These are phyloP conservation scores for Operophtera brumata DNA, from an alignment of 2,888 invertebrate species.

Conservation along the genomic window DNA sequence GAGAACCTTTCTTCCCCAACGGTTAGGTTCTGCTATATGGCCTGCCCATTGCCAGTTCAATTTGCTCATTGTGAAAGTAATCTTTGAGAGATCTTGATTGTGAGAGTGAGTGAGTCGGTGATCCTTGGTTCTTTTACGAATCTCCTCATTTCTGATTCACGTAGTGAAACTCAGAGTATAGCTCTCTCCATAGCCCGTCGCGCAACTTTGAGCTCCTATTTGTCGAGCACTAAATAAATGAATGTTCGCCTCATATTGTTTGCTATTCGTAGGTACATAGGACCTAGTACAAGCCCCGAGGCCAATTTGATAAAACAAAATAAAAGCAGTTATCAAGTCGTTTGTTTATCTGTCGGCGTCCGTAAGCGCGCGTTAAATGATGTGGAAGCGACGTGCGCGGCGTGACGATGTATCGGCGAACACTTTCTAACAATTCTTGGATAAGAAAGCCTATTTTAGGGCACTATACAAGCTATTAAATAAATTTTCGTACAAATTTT, in stretches of 20 bases:
- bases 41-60: too few species aligned
- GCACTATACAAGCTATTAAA: neutral
- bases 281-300: neutral
- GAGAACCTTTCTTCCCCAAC: too few species aligned
- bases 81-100: too few species aligned
- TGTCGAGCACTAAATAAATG: neutral
- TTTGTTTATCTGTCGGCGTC: conserved; percentile 54
- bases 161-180: too few species aligned
- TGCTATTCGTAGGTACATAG: neutral
- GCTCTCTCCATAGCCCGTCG: too few species aligned
- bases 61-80: too few species aligned
- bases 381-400: conserved; percentile 50
- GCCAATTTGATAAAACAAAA: conserved; percentile 44
- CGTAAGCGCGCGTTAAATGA: conserved; percentile 52
- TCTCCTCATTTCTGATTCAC: too few species aligned
- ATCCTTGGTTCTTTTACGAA: too few species aligned
- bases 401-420: conserved; percentile 24
- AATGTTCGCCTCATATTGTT: neutral
- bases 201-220: too few species aligned
- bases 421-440: conserved; percentile 15
- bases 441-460: neutral
- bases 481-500: too few species aligned
- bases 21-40: too few species aligned
- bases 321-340: conserved; percentile 53
- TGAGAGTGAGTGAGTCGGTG: too few species aligned